phyloP scores from a whole-genome alignment of 1,140 invertebrate species.

The Frieseomelitta varia region DNA sequence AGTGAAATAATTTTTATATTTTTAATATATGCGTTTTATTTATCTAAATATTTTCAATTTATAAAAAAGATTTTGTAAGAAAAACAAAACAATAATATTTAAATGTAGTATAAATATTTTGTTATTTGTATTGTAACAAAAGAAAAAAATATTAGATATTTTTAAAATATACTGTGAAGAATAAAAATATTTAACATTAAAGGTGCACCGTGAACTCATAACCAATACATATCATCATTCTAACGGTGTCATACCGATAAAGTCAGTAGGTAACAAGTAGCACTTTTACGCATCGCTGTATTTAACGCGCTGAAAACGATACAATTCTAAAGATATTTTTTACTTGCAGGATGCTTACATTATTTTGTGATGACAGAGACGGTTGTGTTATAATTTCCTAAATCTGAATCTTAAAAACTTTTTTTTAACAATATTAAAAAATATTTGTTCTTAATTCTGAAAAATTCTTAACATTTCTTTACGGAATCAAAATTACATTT shows the following conservation, averaged over 20 bases:
- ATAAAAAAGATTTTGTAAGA: neutral
- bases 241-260: constrained; percentile 12
- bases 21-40: neutral
- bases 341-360: neutral
- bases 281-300: neutral
- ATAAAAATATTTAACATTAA: neutral
- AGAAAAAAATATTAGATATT: neutral
- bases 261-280: constrained; percentile 10
- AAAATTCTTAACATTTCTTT: too few relatives aligned
- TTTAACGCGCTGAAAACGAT: constrained; percentile 17
- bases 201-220: neutral
- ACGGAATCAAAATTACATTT: too few relatives aligned
- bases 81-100: neutral
- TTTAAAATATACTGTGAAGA: neutral
- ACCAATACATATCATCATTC: neutral
- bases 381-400: too few relatives aligned
- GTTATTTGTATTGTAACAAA: neutral
- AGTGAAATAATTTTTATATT: too few relatives aligned
- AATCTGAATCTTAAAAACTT: too few relatives aligned
- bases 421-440: too few relatives aligned
- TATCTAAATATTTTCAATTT: neutral
- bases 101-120: too few relatives aligned
- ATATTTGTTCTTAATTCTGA: too few relatives aligned
- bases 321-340: constrained; percentile 18
- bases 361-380: too few relatives aligned